These are phyloP conservation scores for Sebastes jordani DNA, from an alignment of 2,797 vertebrate species.

Conservation along the genomic window DNA sequence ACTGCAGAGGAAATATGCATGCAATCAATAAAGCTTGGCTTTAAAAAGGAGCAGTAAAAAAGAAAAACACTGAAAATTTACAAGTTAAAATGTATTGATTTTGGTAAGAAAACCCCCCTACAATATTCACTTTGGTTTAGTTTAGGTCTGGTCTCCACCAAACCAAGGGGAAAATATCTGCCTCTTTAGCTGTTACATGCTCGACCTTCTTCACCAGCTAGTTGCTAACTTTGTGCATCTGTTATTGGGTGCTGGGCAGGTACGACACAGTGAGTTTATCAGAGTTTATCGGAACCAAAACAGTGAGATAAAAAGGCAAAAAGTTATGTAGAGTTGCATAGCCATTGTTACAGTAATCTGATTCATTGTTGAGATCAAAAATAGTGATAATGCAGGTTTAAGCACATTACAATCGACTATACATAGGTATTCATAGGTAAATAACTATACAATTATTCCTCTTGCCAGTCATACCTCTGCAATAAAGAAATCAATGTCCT, in stretches of 20 bases:
- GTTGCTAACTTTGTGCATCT: background rate
- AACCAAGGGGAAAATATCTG: background rate
- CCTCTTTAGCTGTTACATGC: background rate
- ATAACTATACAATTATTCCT: background rate
- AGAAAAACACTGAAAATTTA: background rate
- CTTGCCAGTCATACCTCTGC: constrained; percentile 83
- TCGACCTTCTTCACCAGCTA: background rate
- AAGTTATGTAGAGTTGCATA: background rate
- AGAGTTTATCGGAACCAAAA: background rate
- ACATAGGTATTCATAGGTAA: background rate
- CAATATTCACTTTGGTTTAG: background rate
- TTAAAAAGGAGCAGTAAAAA: background rate
- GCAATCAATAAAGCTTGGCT: background rate
- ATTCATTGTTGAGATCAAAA: background rate
- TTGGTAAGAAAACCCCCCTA: background rate
- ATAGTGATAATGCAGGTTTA: background rate
- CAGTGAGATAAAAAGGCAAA: background rate
- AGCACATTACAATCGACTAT: background rate
- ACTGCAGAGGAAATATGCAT: constrained; percentile 74
- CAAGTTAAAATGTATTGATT: background rate
- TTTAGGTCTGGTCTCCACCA: background rate
- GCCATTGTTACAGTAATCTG: background rate
- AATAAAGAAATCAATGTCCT: constrained; percentile 91
- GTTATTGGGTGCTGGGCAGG: background rate
- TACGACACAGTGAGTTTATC: background rate